Evolutionary conservation across 2,113 vertebrate species (phyloP), one percentile per base, ranked within the genome.

Genomic region (Pitta sordida): DNA sequence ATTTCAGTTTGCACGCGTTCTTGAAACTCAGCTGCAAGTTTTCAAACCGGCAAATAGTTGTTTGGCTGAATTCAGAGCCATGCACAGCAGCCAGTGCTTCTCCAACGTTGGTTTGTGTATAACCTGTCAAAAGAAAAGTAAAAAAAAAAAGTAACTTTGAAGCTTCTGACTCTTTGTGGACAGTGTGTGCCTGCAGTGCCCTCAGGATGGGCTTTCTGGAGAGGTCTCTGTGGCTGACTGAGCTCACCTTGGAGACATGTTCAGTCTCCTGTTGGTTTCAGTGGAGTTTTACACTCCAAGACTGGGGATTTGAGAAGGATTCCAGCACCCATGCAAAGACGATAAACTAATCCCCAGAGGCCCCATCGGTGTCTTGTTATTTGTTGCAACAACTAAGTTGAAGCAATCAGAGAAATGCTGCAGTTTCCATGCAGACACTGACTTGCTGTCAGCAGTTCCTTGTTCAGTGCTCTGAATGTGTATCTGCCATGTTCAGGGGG

Each of bases 11-110:
- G 97, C 99, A 99, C 1, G 99, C 99, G 0, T 99, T 99, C 97
- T 99, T 99, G 93, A 99, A 99, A 95, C 99, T 99, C 95, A 99
- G 98, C 95, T 99, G 99, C 94, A 99, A 95, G 95, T 99, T 99
- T 97, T 99, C 99, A 97, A 99, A 99, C 34, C 99, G 98, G 95
- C 99, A 99, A 95, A 99, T 99, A 4, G 99, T 99, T 21, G 99
- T 99, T 97, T 99, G 99, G 94, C 99, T 99, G 98, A 99, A 99
- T 95, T 99, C 99, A 1, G 99, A 99, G 93, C 99, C 99, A 0
- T 99, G 99, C 77, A 99, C 99, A 2, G 99, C 99, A 44, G 99
- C 99, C 49, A 99, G 97, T 1, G 99, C 99, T 96, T 99, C 99
- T 24, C 99, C 99, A 30, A 99, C 99, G 2, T 99, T 99, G n/a